Percentiles rank a stretch among this genome's conserved stretches.
phyloP scores from a whole-genome alignment of 2,113 vertebrate species.

The Pteronura brasiliensis region DNA sequence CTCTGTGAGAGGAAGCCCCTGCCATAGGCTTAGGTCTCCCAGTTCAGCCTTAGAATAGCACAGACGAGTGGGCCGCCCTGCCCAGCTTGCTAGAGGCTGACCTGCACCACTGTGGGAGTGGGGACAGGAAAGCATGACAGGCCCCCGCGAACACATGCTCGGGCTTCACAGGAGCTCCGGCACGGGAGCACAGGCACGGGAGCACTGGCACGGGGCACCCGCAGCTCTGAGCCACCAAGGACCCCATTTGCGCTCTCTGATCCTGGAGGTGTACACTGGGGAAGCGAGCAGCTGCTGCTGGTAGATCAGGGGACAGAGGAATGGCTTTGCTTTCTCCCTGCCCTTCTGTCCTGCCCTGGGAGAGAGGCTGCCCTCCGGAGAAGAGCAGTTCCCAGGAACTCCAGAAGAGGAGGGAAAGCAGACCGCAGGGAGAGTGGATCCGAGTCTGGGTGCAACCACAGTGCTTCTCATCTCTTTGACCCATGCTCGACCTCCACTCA shows the following conservation, averaged over 20 bases:
- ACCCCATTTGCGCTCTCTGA: not conserved
- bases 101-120: too few species aligned
- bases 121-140: not conserved
- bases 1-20: not conserved
- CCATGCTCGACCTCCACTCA: not conserved
- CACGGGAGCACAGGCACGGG: too few species aligned
- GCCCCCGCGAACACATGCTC: fast-evolving
- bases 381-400: not conserved
- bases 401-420: not conserved
- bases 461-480: not conserved
- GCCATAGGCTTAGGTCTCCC: not conserved
- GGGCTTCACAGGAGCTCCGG: fast-evolving
- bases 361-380: not conserved
- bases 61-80: not conserved
- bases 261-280: not conserved
- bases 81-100: not conserved
- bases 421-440: too few species aligned
- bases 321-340: not conserved
- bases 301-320: not conserved
- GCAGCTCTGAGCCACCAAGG: not conserved
- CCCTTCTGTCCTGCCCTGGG: not conserved
- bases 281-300: not conserved
- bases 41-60: not conserved
- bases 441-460: not conserved
- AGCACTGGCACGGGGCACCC: too few species aligned